Evolutionary conservation across 37 sponge, comb jelly and placozoan genomes (phyloP).

Genomic region (Agelas oroides): DNA sequence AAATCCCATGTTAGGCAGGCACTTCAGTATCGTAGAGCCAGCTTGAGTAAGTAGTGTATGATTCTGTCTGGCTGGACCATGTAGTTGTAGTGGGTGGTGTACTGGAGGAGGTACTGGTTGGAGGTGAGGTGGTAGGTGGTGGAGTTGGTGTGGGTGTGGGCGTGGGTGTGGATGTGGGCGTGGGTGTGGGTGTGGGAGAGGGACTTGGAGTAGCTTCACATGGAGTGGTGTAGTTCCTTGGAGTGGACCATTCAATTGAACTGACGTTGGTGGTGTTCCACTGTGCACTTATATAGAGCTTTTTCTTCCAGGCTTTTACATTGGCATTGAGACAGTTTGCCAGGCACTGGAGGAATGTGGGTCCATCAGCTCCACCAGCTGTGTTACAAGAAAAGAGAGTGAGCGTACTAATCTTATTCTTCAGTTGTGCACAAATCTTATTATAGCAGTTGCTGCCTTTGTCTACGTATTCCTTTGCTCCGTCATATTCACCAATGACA

Average conservation of each 20-base stretch:
- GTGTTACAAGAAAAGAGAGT: not conserved
- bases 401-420: not conserved
- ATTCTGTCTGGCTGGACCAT: no score
- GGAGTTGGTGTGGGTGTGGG: not conserved
- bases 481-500: not conserved
- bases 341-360: not conserved
- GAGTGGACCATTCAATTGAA: not conserved
- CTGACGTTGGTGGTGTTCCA: not conserved
- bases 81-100: not conserved
- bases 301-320: not conserved
- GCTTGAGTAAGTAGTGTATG: no score
- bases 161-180: not conserved
- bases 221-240: not conserved
- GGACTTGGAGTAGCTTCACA: not conserved
- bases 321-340: not conserved
- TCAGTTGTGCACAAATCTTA: not conserved
- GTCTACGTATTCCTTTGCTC: not conserved
- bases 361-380: not conserved
- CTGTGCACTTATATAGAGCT: not conserved
- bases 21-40: no score
- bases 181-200: not conserved
- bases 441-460: slow-evolving; percentile 1
- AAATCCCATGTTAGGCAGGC: no score
- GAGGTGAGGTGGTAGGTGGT: not conserved
- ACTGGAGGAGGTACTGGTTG: not conserved